Conservation (phyloP, 2,797 vertebrate genomes). For the Columba guinea region DNA sequence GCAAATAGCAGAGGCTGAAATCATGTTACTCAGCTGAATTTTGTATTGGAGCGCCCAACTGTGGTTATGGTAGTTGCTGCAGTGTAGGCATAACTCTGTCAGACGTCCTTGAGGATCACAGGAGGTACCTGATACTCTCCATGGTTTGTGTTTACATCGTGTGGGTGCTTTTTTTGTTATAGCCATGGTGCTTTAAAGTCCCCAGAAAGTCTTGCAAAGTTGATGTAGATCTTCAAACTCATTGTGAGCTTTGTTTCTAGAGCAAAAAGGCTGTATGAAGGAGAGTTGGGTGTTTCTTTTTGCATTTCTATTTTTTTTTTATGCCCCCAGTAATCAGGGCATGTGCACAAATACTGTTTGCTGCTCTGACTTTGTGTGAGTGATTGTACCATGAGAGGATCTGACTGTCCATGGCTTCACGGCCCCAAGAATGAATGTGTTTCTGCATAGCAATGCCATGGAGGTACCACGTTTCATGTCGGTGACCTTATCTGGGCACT, state of each 20-base stretch:
- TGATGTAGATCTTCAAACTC: not conserved
- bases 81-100: not conserved
- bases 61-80: not conserved
- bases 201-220: not conserved
- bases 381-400: too few species aligned
- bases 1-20: not conserved
- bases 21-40: not conserved
- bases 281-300: not conserved
- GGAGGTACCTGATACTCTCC: not conserved
- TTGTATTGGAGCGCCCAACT: not conserved
- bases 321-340: rapidly evolving
- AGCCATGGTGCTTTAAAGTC: not conserved
- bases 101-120: not conserved
- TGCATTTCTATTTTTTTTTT: not conserved
- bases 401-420: not conserved
- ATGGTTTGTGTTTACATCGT: not conserved
- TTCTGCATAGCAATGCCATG: not conserved
- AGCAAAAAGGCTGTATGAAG: not conserved
- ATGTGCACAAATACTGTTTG: not conserved
- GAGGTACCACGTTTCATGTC: not conserved
- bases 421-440: not conserved
- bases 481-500: not conserved
- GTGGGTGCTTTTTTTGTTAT: not conserved
- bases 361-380: not conserved
- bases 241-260: not conserved